Conservation (phyloP, 2,888 invertebrate species). For the Leptothorax acervorum region DNA sequence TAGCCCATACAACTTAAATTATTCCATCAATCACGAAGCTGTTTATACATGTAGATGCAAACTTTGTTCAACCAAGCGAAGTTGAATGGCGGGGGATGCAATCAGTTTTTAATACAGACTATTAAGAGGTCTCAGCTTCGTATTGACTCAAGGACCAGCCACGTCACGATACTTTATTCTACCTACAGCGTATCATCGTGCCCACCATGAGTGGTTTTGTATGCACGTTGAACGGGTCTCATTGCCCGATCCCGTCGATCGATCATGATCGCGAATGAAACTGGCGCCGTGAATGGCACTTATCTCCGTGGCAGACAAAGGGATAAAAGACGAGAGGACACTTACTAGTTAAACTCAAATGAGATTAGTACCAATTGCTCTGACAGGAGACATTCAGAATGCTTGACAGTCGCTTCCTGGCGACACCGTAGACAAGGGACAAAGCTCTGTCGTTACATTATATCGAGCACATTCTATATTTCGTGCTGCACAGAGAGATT, state of each 20-base stretch:
- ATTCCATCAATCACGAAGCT: neutral
- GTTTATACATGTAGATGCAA: neutral
- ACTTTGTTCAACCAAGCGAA: neutral
- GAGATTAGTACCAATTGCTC: constrained; percentile 81
- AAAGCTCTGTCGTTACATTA: constrained; percentile 2
- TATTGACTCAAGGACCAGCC: constrained; percentile 48
- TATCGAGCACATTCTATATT: neutral
- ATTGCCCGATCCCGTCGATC: constrained; percentile 69
- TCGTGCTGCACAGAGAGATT: neutral
- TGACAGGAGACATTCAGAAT: constrained; percentile 74
- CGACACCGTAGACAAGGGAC: constrained; percentile 36
- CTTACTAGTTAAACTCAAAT: constrained; percentile 74
- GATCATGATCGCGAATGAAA: constrained; percentile 71
- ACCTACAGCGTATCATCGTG: constrained; percentile 22
- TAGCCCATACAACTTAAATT: neutral
- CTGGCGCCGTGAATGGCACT: constrained; percentile 75
- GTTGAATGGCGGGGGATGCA: constrained; percentile 28
- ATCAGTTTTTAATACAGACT: constrained; percentile 44
- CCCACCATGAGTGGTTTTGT: constrained; percentile 50
- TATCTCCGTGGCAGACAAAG: constrained; percentile 70
- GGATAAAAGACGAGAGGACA: constrained; percentile 74
- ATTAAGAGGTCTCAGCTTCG: constrained; percentile 41
- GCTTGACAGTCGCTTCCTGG: constrained; percentile 70
- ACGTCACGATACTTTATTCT: constrained; percentile 58
- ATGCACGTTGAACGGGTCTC: constrained; percentile 59